A percentile compares a stretch with the other conserved stretches of the same genome.
phyloP scores from a whole-genome alignment of 2,113 vertebrate species.

The Gymnarchus niloticus region DNA sequence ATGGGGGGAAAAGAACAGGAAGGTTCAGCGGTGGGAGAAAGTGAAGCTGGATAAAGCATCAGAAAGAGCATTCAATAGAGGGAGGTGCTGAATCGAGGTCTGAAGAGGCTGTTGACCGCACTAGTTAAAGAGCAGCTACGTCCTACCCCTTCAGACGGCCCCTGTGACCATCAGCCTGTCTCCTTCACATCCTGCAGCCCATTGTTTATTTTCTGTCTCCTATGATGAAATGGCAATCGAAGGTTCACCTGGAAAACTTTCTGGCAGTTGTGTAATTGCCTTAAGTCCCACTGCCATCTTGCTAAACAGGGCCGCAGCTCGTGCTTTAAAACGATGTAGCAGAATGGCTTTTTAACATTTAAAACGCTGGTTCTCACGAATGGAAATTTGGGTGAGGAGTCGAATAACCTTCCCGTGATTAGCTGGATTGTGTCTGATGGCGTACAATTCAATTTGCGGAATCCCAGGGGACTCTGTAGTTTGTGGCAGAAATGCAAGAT shows the following conservation, averaged over 20 bases:
- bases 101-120: background rate
- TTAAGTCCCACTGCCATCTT: constrained; percentile 15
- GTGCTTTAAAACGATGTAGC: background rate
- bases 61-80: background rate
- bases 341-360: background rate
- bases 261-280: constrained; percentile 32
- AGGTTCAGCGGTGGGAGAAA: background rate
- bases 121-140: background rate
- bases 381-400: background rate
- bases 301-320: background rate
- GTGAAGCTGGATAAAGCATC: background rate
- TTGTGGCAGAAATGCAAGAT: background rate
- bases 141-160: background rate
- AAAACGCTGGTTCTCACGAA: background rate
- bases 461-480: background rate
- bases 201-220: background rate
- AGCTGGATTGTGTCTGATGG: background rate
- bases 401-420: background rate
- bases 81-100: background rate
- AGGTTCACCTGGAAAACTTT: background rate
- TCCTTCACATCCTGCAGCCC: background rate
- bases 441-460: background rate
- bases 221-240: background rate
- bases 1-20: background rate
- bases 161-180: background rate